These are phyloP conservation scores for Epistrophella euchroma DNA, from an alignment of 2,888 invertebrate species.

Conservation along the genomic window DNA sequence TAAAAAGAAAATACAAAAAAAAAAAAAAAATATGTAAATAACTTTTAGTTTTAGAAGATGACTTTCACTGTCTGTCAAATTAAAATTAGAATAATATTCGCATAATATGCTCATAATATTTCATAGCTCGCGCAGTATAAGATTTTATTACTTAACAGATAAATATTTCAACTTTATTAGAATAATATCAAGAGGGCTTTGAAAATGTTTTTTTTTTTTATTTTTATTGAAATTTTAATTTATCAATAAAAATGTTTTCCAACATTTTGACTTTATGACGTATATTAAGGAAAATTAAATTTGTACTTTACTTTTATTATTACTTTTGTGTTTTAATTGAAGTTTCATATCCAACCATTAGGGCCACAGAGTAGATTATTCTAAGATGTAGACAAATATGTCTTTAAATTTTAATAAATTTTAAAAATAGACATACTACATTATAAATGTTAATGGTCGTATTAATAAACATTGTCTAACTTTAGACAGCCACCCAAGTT, in stretches of 20 bases:
- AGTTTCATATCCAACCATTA: background rate
- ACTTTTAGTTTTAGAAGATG: conserved; percentile 19
- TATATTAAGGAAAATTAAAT: background rate
- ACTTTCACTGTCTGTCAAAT: conserved; percentile 33
- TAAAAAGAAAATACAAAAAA: background rate
- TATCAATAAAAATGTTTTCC: background rate
- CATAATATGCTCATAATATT: conserved; percentile 4
- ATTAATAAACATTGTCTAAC: no score
- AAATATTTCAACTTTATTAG: background rate
- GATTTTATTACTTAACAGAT: background rate
- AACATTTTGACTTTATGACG: background rate
- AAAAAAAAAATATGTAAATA: conserved; percentile 8
- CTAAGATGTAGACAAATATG: no score
- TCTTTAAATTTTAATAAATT: no score
- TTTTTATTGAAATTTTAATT: background rate
- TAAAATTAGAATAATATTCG: conserved; percentile 17
- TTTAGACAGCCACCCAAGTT: no score
- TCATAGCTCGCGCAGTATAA: background rate
- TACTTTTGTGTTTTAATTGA: background rate
- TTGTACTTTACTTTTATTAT: background rate
- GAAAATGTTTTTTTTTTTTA: background rate
- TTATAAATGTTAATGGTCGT: no score
- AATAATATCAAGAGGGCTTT: background rate
- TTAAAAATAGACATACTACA: no score
- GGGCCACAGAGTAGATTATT: no score